phyloP scores from a whole-genome alignment of 2,797 vertebrate genomes.

The Cryptoprocta ferox region DNA sequence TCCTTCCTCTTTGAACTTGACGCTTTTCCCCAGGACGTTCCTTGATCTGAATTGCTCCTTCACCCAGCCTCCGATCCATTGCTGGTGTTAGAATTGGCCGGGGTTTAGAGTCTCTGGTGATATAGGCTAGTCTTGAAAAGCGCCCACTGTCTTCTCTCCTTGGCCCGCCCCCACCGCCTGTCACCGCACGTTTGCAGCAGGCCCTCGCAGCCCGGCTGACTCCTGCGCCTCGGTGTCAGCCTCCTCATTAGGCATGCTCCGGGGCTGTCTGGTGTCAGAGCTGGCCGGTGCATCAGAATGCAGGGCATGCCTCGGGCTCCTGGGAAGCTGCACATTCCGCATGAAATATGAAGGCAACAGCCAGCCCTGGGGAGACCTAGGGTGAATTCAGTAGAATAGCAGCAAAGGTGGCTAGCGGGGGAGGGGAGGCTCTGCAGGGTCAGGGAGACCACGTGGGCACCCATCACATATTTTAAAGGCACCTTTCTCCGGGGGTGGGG shows the following conservation, averaged over 20 bases:
- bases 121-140: neutral
- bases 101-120: neutral
- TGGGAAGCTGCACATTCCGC: conserved; percentile 68
- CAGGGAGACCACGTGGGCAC: neutral
- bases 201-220: neutral
- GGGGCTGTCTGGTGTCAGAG: conserved; percentile 68
- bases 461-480: conserved; percentile 37
- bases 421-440: neutral
- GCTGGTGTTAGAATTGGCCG: neutral
- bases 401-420: conserved; percentile 57
- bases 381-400: conserved; percentile 5
- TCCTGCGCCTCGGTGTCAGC: neutral
- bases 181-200: neutral
- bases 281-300: conserved; percentile 69
- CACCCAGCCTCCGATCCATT: neutral
- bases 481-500: neutral
- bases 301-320: conserved; percentile 67
- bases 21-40: neutral
- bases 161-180: neutral
- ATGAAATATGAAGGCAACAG: conserved; percentile 73
- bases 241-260: conserved; percentile 73
- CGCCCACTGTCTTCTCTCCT: neutral
- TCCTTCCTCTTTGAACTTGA: neutral
- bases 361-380: conserved; percentile 55
- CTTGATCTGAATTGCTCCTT: neutral